Conservation (phyloP, 2,797 vertebrate species). For the Eulemur coronatus region DNA sequence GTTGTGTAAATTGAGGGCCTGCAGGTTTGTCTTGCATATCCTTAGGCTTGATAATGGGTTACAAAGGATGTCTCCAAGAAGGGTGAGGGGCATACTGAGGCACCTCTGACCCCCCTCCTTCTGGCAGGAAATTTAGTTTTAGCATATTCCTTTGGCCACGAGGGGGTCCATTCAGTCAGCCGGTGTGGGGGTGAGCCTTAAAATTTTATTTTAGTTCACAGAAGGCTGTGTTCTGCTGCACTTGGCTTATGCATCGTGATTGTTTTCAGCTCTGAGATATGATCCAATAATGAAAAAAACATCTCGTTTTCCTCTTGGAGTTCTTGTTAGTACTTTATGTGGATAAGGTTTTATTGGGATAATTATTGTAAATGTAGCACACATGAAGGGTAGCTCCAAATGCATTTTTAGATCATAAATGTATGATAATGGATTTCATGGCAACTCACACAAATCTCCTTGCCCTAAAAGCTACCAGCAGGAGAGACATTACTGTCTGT, state of each 20-base stretch:
- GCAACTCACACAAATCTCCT: slow-evolving; percentile 75
- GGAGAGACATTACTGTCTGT: slow-evolving; percentile 79
- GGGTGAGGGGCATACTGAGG: too few species aligned
- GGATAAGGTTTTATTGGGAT: slow-evolving; percentile 84
- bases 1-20: too few species aligned
- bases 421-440: slow-evolving; percentile 84
- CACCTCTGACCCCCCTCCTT: too few species aligned
- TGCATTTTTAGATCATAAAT: slow-evolving; percentile 74
- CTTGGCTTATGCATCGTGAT: slow-evolving; percentile 16
- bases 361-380: slow-evolving; percentile 84
- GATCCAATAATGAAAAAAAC: slow-evolving; percentile 68
- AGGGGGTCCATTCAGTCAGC: too few species aligned
- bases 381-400: slow-evolving; percentile 82
- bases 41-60: too few species aligned
- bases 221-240: neutral
- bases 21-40: too few species aligned
- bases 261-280: slow-evolving; percentile 64
- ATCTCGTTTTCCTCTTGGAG: slow-evolving; percentile 79
- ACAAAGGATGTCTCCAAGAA: too few species aligned
- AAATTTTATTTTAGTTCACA: neutral
- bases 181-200: too few species aligned
- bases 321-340: slow-evolving; percentile 84
- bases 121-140: too few species aligned
- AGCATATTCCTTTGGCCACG: too few species aligned
- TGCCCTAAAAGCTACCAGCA: slow-evolving; percentile 81